A percentile compares a stretch with the other conserved stretches of the same genome.
phyloP scores from a whole-genome alignment of 2,888 invertebrate genomes.

The Cantharis lateralis region DNA sequence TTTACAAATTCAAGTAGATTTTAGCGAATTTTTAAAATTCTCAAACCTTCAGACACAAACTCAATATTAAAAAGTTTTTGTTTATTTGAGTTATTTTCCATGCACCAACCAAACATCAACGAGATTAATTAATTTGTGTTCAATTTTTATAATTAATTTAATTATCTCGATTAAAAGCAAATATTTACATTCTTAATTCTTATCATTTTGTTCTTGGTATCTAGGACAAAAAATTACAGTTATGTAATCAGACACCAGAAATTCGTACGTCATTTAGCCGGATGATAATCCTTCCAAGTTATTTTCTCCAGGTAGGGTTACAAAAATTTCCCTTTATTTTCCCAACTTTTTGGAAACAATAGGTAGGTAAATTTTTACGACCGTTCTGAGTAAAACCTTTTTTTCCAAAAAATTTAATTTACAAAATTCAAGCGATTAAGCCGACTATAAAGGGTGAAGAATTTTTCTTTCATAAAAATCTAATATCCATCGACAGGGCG shows the following conservation, averaged over 20 bases:
- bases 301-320: background rate
- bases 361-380: background rate
- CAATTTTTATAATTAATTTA: background rate
- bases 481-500: no score
- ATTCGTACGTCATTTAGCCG: background rate
- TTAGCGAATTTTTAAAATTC: background rate
- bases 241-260: background rate
- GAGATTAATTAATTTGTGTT: background rate
- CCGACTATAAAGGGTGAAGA: background rate
- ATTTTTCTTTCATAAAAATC: background rate
- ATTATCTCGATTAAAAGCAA: background rate
- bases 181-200: background rate
- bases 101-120: background rate
- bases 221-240: background rate
- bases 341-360: background rate
- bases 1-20: no score
- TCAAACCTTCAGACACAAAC: background rate
- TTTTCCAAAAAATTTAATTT: background rate
- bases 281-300: background rate
- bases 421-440: background rate
- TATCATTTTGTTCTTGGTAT: background rate
- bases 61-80: background rate
- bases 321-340: background rate
- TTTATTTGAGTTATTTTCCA: background rate
- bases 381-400: background rate